These are phyloP conservation scores for Proteles cristata DNA, from an alignment of 2,113 vertebrate species.

Conservation along the genomic window DNA sequence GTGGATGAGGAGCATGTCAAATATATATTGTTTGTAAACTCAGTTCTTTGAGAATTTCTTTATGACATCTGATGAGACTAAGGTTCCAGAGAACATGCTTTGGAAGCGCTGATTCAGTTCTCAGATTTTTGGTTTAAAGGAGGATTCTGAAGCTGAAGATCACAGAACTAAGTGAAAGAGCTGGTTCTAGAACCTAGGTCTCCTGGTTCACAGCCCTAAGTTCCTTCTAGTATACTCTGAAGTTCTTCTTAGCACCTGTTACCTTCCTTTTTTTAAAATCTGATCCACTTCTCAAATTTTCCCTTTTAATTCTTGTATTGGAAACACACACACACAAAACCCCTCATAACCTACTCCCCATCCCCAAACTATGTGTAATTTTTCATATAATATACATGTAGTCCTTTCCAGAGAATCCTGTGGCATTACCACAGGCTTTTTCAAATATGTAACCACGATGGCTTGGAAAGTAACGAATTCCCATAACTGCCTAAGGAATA, in stretches of 20 bases:
- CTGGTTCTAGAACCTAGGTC: background rate
- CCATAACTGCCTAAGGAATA: background rate
- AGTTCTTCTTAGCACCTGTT: background rate
- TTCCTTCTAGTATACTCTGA: background rate
- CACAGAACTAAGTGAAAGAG: background rate
- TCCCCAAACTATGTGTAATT: background rate
- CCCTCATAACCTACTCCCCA: too few species aligned
- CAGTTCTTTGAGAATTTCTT: constrained; percentile 6
- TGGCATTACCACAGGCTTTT: background rate
- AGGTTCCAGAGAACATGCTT: background rate
- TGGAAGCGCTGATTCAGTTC: background rate
- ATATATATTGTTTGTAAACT: background rate
- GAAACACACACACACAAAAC: background rate
- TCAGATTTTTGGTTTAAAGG: background rate
- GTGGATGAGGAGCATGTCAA: background rate
- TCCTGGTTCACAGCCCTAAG: background rate
- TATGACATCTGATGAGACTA: background rate
- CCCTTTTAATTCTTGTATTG: background rate
- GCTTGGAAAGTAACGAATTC: background rate
- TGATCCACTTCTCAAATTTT: background rate
- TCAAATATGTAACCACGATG: background rate
- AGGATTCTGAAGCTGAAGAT: background rate
- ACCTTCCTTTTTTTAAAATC: background rate
- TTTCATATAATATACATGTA: background rate
- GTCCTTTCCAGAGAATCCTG: background rate